Percentiles rank a stretch among this genome's conserved stretches.
phyloP scores from a whole-genome alignment of 2,797 vertebrate genomes.

The Trematomus bernacchii region DNA sequence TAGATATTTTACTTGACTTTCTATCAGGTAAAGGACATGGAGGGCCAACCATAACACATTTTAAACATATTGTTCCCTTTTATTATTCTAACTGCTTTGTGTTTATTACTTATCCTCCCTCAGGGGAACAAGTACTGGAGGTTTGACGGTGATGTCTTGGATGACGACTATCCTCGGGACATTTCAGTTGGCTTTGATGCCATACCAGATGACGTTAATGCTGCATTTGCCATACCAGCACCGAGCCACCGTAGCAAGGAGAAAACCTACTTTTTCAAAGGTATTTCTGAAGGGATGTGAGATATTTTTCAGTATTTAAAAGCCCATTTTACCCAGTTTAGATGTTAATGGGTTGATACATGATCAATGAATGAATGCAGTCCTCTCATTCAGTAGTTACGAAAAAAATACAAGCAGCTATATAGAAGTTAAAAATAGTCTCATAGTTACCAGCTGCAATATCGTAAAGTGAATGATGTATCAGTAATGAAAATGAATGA shows the following conservation, averaged over 20 bases:
- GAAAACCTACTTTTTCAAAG: constrained; percentile 96
- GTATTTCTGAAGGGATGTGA: constrained; percentile 67
- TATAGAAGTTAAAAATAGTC: too few relatives aligned
- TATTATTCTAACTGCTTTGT: background rate
- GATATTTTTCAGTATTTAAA: background rate
- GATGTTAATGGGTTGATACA: background rate
- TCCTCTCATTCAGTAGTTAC: too few relatives aligned
- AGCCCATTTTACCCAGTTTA: background rate
- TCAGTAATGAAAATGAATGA: too few relatives aligned
- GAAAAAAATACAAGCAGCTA: too few relatives aligned
- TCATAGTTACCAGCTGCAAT: background rate
- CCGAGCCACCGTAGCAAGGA: constrained; percentile 86
- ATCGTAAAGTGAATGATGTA: too few relatives aligned
- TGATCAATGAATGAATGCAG: background rate
- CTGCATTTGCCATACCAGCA: constrained; percentile 91
- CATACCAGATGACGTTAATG: constrained; percentile 87
- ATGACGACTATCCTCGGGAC: constrained; percentile 87
- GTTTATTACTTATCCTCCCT: background rate
- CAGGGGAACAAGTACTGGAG: constrained; percentile 95
- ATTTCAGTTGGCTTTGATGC: constrained; percentile 90
- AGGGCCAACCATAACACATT: background rate
- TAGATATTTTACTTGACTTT: constrained; percentile 52
- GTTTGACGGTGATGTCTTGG: constrained; percentile 89
- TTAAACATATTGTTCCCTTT: background rate
- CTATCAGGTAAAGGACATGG: too few relatives aligned